Conservation (phyloP, 30 jellyfish, hydroid and myxozoan species). For the Aurelia aurita region DNA sequence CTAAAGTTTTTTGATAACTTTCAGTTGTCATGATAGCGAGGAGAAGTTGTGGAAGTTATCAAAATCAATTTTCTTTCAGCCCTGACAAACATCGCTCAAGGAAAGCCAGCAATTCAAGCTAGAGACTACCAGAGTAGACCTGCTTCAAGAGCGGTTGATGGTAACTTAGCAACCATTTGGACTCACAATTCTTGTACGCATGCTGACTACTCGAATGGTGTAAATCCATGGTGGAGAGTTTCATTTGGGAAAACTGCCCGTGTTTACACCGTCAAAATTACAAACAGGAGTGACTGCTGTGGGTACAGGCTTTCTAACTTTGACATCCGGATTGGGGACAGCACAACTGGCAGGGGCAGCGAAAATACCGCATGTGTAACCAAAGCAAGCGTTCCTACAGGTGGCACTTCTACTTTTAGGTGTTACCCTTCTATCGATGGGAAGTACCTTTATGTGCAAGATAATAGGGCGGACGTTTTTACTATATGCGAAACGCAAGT, state of each 20-base stretch:
- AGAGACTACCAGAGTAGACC: too few relatives aligned
- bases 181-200: too few relatives aligned
- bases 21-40: too few relatives aligned
- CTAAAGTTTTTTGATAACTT: too few relatives aligned
- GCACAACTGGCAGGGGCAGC: conserved; percentile 17
- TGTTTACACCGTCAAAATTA: conserved; percentile 6
- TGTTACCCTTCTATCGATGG: conserved; percentile 29
- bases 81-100: too few relatives aligned
- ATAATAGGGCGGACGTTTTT: neutral
- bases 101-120: too few relatives aligned
- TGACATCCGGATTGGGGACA: conserved; percentile 26
- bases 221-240: conserved; percentile 39
- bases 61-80: too few relatives aligned
- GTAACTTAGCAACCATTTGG: too few relatives aligned
- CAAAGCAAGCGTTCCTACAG: conserved; percentile 11
- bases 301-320: conserved; percentile 32
- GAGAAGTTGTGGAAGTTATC: too few relatives aligned
- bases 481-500: conserved; percentile 31
- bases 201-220: too few relatives aligned
- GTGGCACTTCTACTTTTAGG: conserved; percentile 20
- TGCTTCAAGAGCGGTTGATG: too few relatives aligned
- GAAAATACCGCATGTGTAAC: conserved; percentile 8
- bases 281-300: conserved; percentile 45
- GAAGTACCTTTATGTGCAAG: conserved; percentile 12
- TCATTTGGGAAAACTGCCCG: conserved; percentile 27